Base-by-base conservation (phyloP, 1,140 invertebrate species). In the Nautilus pompilius region DNA sequence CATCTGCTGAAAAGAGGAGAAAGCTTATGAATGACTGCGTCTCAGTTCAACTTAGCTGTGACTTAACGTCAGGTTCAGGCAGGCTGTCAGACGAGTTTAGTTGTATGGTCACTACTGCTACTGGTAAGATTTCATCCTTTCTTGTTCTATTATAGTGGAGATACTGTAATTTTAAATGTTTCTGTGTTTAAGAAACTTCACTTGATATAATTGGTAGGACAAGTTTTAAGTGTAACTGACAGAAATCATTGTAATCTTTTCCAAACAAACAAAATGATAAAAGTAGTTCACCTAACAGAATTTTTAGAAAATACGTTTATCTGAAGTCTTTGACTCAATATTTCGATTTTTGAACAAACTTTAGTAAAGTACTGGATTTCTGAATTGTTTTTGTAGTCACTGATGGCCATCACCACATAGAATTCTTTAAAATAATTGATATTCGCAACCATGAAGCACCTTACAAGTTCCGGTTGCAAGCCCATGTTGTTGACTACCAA, bases 31-130 rank as follows among this genome's bases (percentile, higher is more conserved):
- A n/a, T n/a, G n/a, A n/a, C n/a, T n/a, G n/a, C n/a, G n/a, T n/a
- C n/a, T n/a, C n/a, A n/a, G n/a, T n/a, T n/a, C n/a, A n/a, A n/a
- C n/a, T n/a, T n/a, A n/a, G n/a, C n/a, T n/a, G n/a, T n/a, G n/a
- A n/a, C n/a, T n/a, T n/a, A n/a, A n/a, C n/a, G n/a, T n/a, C n/a
- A 6, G 10, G 46, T 28, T 51, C 33, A 26, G 20, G 45, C 48
- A 24, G 36, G 24, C 36, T 17, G 15, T 15, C 29, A 24, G 33
- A 46, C 46, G 45, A 22, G 1, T 32, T 59, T 13, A 60, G 58
- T 13, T 70, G 69, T 60, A 67, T 70, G 65, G 36, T 67, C n/a
- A 62, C 67, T 33, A 70, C 68, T 34, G 62, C 62, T 13, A 65
- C 68, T 64, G 60, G 66, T 62, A 53, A 55, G 61, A 48, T 24